Conservation (phyloP, 2,113 vertebrate genomes). For the Elephas maximus region DNA sequence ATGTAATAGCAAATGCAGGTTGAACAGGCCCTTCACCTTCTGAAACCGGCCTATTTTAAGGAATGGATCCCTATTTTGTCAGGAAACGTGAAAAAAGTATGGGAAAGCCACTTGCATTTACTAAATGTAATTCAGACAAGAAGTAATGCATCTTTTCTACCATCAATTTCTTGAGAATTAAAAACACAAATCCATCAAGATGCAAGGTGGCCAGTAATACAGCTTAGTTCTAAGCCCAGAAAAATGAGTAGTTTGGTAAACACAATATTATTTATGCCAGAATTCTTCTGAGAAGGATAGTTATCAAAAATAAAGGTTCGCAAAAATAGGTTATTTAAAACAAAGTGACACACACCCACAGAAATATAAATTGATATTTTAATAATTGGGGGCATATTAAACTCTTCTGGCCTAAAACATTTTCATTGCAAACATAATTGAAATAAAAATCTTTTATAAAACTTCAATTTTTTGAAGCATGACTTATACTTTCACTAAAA, state of each 20-base stretch:
- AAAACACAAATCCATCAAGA: not conserved
- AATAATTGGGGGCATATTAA: not conserved
- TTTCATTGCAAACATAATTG: not conserved
- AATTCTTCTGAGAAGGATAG: not conserved
- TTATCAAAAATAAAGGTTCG: conserved; percentile 23
- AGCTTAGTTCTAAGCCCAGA: not conserved
- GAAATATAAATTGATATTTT: not conserved
- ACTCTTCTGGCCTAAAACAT: not conserved
- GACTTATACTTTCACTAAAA: not conserved
- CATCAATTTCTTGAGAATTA: not conserved
- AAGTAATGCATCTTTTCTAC: not conserved
- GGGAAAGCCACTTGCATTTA: not conserved
- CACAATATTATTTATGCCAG: not conserved
- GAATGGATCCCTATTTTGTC: not conserved
- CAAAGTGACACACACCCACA: not conserved
- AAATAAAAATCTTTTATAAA: not conserved
- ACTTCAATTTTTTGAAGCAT: not conserved
- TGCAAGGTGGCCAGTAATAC: not conserved
- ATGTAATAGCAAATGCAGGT: not conserved
- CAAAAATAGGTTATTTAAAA: not conserved
- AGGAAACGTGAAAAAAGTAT: not conserved
- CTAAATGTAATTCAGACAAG: not conserved
- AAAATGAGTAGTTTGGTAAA: not conserved
- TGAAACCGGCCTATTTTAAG: not conserved
- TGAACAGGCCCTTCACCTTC: not conserved